Percentiles rank a stretch among this genome's conserved stretches.
Conservation (phyloP, 1,140 invertebrate genomes). For the Parasteatoda tepidariorum region DNA sequence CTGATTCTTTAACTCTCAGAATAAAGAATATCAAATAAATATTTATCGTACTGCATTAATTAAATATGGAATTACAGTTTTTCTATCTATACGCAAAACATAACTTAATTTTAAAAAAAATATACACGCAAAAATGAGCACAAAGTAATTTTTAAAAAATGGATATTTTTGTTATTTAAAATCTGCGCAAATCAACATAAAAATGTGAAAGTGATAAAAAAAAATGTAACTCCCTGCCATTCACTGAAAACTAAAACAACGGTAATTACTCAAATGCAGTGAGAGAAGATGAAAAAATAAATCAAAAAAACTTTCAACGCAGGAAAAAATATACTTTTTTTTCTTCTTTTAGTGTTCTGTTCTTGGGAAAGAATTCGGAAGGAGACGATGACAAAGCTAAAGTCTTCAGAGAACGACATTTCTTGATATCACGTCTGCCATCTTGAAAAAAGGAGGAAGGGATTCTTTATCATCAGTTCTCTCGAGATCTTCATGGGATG, state of each 20-base stretch:
- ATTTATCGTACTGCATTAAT: no score
- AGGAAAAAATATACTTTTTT: neutral
- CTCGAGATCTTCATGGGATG: neutral
- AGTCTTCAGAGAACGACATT: neutral
- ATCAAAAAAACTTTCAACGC: neutral
- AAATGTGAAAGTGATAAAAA: no score
- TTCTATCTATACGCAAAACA: no score
- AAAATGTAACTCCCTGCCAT: neutral
- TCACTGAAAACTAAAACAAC: neutral
- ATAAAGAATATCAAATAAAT: no score
- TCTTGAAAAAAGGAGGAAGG: neutral
- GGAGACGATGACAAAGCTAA: neutral
- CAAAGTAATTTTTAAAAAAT: no score
- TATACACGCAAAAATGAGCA: no score
- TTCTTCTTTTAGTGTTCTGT: no score
- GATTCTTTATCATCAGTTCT: neutral
- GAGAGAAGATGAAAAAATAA: neutral
- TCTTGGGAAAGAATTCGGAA: neutral
- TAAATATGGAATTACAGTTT: no score
- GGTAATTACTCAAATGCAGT: neutral
- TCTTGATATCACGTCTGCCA: neutral
- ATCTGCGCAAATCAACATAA: no score
- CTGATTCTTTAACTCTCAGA: no score
- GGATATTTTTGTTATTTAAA: no score
- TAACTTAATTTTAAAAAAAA: no score